phyloP scores from a whole-genome alignment of 2,888 invertebrate species.

The Kuschelorhynchus macadamiae region DNA sequence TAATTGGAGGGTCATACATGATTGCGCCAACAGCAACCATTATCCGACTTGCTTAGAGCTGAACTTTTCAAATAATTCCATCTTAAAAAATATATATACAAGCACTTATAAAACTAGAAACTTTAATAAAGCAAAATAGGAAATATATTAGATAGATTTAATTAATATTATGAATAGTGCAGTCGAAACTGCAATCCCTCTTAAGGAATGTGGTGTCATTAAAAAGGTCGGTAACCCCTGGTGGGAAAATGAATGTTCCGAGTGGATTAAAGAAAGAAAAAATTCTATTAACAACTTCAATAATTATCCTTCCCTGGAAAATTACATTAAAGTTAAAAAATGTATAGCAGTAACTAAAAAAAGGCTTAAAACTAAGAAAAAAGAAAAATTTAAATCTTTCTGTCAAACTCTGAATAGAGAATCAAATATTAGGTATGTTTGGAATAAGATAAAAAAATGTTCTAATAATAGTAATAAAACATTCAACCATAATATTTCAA shows the following conservation, averaged over 20 bases:
- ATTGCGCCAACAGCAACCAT: conserved; percentile 5
- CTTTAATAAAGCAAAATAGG: conserved; percentile 9
- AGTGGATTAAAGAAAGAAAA: too few species aligned
- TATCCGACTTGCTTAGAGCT: not conserved
- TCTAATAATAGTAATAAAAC: too few species aligned
- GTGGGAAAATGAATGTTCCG: conserved; percentile 13
- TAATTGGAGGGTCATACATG: not conserved
- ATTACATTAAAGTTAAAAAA: not conserved
- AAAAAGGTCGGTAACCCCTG: conserved; percentile 1
- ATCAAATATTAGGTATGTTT: too few species aligned
- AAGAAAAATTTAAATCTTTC: too few species aligned
- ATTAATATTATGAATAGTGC: not conserved
- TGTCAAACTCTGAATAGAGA: too few species aligned
- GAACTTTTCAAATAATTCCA: too few species aligned
- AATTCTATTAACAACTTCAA: not conserved
- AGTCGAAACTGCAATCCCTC: too few species aligned
- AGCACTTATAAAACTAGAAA: not conserved
- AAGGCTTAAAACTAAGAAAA: too few species aligned
- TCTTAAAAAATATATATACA: not conserved
- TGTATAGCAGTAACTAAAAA: conserved; percentile 1
- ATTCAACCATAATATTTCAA: too few species aligned
- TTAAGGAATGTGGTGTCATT: too few species aligned
- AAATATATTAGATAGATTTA: not conserved
- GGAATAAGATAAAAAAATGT: too few species aligned
- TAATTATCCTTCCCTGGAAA: not conserved